Conservation (phyloP, 35 echinoderm and acorn worm species). For the Diadema setosum region DNA sequence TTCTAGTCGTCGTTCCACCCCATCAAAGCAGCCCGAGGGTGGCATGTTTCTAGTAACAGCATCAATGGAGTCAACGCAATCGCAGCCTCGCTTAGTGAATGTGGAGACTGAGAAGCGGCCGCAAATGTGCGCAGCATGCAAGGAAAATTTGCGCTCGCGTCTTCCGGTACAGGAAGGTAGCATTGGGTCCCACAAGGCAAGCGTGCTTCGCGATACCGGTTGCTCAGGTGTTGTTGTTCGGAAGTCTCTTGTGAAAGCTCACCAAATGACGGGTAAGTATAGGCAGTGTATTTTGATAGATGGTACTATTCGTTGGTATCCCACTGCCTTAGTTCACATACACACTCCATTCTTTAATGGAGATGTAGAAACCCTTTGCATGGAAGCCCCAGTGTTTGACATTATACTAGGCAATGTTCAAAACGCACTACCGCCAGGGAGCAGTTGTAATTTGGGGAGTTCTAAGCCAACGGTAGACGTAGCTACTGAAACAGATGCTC, state of each 20-base stretch:
- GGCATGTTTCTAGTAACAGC: no score
- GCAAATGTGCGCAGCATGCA: constrained; percentile 30
- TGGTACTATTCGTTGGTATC: constrained; percentile 20
- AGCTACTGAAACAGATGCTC: no score
- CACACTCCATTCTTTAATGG: constrained; percentile 61
- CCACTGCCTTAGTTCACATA: constrained; percentile 23
- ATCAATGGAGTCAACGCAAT: no score
- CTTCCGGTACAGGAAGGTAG: constrained; percentile 27
- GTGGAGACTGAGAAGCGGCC: neutral
- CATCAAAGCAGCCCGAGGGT: no score
- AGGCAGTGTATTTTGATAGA: constrained; percentile 56
- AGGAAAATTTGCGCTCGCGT: neutral
- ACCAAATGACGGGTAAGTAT: constrained; percentile 33
- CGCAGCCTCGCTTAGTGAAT: no score
- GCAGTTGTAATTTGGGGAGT: neutral
- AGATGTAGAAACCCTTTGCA: constrained; percentile 43
- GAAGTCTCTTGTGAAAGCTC: neutral
- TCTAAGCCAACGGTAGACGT: neutral
- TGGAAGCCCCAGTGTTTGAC: constrained; percentile 52
- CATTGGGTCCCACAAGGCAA: constrained; percentile 1
- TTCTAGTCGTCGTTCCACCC: no score
- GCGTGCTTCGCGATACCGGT: constrained; percentile 47
- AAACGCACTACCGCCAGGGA: neutral
- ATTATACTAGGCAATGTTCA: constrained; percentile 46
- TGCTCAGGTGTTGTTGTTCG: constrained; percentile 46